Base-by-base conservation (phyloP, 2,113 vertebrate species). In the Sebastes schlegelii region DNA sequence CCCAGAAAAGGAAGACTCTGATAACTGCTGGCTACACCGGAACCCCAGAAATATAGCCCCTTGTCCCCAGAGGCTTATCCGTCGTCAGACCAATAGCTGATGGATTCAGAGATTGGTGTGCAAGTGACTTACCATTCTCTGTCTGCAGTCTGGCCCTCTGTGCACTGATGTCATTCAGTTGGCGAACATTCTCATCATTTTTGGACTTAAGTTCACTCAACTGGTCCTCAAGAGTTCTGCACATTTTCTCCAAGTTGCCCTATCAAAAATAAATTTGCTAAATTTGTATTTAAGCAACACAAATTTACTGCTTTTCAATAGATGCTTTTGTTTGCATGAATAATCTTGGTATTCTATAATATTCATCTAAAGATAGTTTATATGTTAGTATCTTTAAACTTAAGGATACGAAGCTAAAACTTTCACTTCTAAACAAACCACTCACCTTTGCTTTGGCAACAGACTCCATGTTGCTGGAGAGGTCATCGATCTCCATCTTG, bases 141-240 rank as follows among this genome's bases (percentile, higher is more conserved):
- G 92, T 93, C 17, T 88, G 90, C 6, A 93, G 79, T 82, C 92
- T 91, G 66, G 92, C 91, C 60, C 58, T 90, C 79, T 91, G 91
- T 49, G 81, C 86, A 79, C 77, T 89, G 0, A 80, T 0, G 58
- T 93, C 92, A 73, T 92, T 93, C 5, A 93, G 75, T 57, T 93
- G 91, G 42, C 92, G 90, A 52, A 93, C 90, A 6, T 93, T 92
- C 46, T 93, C 92, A 40, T 92, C 92, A 90, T 92, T 91, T 74
- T 93, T 91, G 52, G 93, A 51, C 86, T 96, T 98, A 8, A 96
- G 74, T 70, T 99, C 98, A 89, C 95, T 97, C 21, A 97, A 79
- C 12, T 99, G 98, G 77, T 99, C 98, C 82, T 99, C 98, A 14
- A 98, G 92, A 0, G 96, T 93, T 19, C 96, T 93, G 26, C 96